A percentile compares a stretch with the other conserved stretches of the same genome.
Evolutionary conservation across 2,888 invertebrate species (phyloP).

Genomic region (Pediacus dermestoides): DNA sequence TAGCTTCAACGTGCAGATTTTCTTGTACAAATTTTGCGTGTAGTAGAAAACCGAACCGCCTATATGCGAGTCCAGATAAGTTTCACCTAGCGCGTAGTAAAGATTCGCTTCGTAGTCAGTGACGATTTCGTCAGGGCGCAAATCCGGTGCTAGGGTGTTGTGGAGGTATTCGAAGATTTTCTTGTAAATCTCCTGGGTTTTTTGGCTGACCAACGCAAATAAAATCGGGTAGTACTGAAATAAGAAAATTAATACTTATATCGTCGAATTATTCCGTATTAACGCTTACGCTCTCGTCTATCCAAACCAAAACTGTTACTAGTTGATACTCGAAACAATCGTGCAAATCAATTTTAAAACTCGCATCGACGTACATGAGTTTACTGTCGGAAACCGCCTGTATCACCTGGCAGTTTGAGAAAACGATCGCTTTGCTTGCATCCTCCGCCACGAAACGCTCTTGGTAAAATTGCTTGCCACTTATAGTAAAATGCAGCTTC

Average conservation of each 20-base stretch:
- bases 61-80: constrained; percentile 41
- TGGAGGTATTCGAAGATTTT: constrained; percentile 41
- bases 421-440: constrained; percentile 43
- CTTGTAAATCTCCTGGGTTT: constrained; percentile 41
- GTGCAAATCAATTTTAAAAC: constrained; percentile 41
- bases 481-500: constrained; percentile 42
- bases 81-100: constrained; percentile 44
- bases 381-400: constrained; percentile 36
- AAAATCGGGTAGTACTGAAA: constrained; percentile 45
- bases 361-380: constrained; percentile 46
- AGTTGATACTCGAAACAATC: constrained; percentile 42
- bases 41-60: constrained; percentile 46
- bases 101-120: constrained; percentile 45
- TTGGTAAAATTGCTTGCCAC: constrained; percentile 50
- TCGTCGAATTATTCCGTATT: no score
- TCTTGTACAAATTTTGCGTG: constrained; percentile 46
- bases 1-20: constrained; percentile 41
- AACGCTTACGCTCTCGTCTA: constrained; percentile 43
- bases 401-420: constrained; percentile 39
- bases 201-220: constrained; percentile 39
- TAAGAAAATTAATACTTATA: constrained; percentile 11
- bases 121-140: constrained; percentile 44
- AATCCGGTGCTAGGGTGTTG: constrained; percentile 37
- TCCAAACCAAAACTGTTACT: constrained; percentile 43
- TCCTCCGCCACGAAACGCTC: constrained; percentile 59